phyloP scores from a whole-genome alignment of 2,113 vertebrate species.

The Pachyramphus minor region DNA sequence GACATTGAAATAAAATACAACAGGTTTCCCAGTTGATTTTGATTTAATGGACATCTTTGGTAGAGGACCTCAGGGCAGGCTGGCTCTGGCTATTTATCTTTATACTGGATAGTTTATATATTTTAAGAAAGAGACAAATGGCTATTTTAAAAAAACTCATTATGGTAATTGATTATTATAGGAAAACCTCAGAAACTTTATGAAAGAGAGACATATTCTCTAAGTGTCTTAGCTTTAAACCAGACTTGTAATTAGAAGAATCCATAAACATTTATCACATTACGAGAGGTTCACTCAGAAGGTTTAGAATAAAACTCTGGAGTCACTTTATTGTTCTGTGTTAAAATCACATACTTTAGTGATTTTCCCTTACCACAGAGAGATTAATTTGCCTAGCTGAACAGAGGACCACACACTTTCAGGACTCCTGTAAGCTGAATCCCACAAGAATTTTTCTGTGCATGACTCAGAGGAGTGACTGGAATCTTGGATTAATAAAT shows the following conservation, averaged over 20 bases:
- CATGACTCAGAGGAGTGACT: background rate
- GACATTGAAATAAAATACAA: slow-evolving; percentile 73
- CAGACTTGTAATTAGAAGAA: slow-evolving; percentile 78
- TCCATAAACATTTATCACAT: slow-evolving; percentile 78
- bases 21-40: slow-evolving; percentile 70
- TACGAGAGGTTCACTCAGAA: slow-evolving; percentile 54
- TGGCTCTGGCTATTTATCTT: slow-evolving; percentile 72
- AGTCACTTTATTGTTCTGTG: slow-evolving; percentile 58
- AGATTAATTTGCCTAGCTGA: slow-evolving; percentile 58
- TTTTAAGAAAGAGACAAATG: slow-evolving; percentile 81
- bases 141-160: slow-evolving; percentile 80
- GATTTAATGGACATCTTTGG: slow-evolving; percentile 69
- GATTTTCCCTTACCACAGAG: slow-evolving; percentile 28
- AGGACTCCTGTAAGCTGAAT: background rate
- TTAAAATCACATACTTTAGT: slow-evolving; percentile 58
- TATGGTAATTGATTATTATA: slow-evolving; percentile 81
- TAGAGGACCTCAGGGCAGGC: slow-evolving; percentile 60
- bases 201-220: slow-evolving; percentile 70
- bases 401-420: slow-evolving; percentile 26
- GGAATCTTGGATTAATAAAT: background rate
- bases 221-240: slow-evolving; percentile 72
- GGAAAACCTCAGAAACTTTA: slow-evolving; percentile 72
- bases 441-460: background rate
- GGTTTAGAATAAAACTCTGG: slow-evolving; percentile 61
- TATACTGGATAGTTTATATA: slow-evolving; percentile 77